Base-by-base conservation (phyloP, 2,888 invertebrate genomes). In the Agrotis puta region DNA sequence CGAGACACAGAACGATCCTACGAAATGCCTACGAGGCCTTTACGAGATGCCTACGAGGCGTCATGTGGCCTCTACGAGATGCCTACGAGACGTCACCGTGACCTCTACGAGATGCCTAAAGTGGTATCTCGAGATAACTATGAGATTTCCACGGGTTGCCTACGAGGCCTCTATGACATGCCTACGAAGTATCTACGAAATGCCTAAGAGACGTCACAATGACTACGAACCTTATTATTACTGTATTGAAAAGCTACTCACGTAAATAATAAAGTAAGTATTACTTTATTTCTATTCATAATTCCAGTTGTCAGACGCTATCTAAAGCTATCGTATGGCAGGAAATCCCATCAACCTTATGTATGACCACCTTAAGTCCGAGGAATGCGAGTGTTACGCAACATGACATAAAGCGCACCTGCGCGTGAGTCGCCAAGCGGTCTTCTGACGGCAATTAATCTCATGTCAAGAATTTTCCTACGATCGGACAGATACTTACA, bases 351-450 rank as follows among this genome's bases (percentile, higher is more conserved):
- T 72, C 59, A 58, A 79, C 39, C 39, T 39, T 39, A 39, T 39
- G 39, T 39, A 74, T 79, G 69, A 64, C 53, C 74, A 82, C 75
- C 70, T 65, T 84, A 82, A 81, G 73, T 62, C 43, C 22, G 18
- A 77, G 90, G 92, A 92, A 92, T 92, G 92, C 66, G 81, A 87
- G 85, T 85, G 84, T 91, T 91, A 91, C 90, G 93, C 91, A 93
- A 94, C 70, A 62, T 57, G 82, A 79, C 70, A 64, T 57, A 64
- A 48, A 62, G 79, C 89, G 88, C 93, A 93, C 93, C 89, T 88
- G 92, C 88, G 90, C 89, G 84, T 83, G 88, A 91, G 93, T 87
- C 91, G 94, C 93, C 94, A 92, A 89, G 93, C 94, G 86, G 93
- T 94, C 94, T 94, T 93, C 90, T 84, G 82, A 82, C 83, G 83